phyloP scores from a whole-genome alignment of 2,113 vertebrate species.

The Brachyhypopomus occidentalis region DNA sequence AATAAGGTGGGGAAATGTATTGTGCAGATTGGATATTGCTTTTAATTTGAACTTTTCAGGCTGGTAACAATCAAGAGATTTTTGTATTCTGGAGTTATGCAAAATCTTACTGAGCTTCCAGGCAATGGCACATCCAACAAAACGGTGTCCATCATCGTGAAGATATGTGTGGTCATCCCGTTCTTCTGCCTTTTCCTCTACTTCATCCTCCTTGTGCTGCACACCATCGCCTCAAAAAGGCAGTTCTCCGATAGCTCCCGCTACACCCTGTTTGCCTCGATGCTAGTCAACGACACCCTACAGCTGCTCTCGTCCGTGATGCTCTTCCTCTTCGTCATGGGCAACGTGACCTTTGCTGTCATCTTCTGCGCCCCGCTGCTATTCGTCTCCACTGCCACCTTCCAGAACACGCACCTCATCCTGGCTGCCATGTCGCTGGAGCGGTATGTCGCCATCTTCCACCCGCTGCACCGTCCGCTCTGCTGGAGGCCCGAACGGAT shows the following conservation, averaged over 20 bases:
- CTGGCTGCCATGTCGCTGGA: conserved; percentile 76
- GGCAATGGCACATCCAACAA: conserved; percentile 57
- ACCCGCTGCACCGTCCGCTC: conserved; percentile 64
- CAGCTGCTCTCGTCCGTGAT: conserved; percentile 70
- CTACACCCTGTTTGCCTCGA: conserved; percentile 75
- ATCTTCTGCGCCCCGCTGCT: conserved; percentile 65
- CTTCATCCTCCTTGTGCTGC: conserved; percentile 68
- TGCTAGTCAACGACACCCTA: conserved; percentile 75
- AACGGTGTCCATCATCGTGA: conserved; percentile 65
- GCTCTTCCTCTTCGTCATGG: conserved; percentile 69
- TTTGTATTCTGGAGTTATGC: conserved; percentile 60
- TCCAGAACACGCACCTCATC: conserved; percentile 71
- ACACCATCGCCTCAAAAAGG: conserved; percentile 69
- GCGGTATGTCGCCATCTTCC: conserved; percentile 75
- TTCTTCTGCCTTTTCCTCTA: conserved; percentile 69
- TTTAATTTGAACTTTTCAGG: conserved; percentile 24
- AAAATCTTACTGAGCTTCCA: conserved; percentile 63
- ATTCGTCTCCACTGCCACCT: conserved; percentile 67
- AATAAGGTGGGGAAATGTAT: no score
- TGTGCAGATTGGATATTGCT: no score
- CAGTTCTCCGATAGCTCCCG: conserved; percentile 72
- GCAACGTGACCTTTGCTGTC: conserved; percentile 56
- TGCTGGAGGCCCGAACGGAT: conserved; percentile 69
- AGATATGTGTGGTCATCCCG: conserved; percentile 70
- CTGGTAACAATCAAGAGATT: not conserved